Base-by-base conservation (phyloP, 1,140 invertebrate species). In the Cepaea nemoralis region DNA sequence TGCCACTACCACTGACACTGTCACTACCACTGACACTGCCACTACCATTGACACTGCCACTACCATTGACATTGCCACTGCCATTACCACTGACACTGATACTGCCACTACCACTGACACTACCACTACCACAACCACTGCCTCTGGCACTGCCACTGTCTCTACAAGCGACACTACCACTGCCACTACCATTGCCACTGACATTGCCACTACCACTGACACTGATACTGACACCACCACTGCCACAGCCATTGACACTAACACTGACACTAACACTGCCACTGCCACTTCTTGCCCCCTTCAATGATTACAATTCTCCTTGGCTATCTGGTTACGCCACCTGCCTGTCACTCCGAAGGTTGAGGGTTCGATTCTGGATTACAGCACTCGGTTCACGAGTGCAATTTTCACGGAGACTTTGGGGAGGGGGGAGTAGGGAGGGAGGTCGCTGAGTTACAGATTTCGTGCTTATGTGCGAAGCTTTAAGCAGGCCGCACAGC, bases 81-180 rank as follows among this genome's bases (percentile, higher is more conserved):
- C 14, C 50, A 14, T 16, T 55, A 16, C 14, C 50, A 55, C 50
- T n/a, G 50, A 14, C 50, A 55, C 50, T n/a, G n/a, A 14, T n/a
- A 55, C 50, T n/a, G 50, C 50, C 50, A 55, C 50, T 55, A 55
- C 50, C 50, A 55, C 50, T n/a, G 50, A 14, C 50, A 55, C n/a
- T n/a, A 55, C 50, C 50, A 55, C 50, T n/a, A n/a, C 14, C 50
- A 55, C 50, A 14, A 55, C 50, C n/a, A n/a, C n/a, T n/a, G n/a
- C n/a, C n/a, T n/a, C n/a, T n/a, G n/a, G n/a, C n/a, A n/a, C n/a
- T n/a, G n/a, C n/a, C 50, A 55, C 50, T n/a, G 50, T 14, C 50
- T 55, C 50, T n/a, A 55, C 50, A 14, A 55, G 14, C 50, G 50
- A 55, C 50, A 55, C 50, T n/a, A 55, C 50, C 50, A 55, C 50